Conservation (phyloP, 2,888 invertebrate genomes). For the Pandemis cinnamomeana region DNA sequence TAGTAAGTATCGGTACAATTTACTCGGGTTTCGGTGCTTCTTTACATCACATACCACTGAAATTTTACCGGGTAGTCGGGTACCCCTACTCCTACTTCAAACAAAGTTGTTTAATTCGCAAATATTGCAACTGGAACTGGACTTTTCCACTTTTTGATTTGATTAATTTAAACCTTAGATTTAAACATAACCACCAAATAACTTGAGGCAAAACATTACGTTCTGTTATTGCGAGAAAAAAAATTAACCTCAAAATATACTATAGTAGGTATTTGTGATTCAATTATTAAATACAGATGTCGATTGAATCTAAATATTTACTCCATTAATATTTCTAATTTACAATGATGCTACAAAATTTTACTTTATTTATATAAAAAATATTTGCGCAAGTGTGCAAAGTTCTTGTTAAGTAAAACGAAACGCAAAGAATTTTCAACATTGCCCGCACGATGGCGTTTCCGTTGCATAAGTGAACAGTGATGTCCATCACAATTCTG, state of each 20-base stretch:
- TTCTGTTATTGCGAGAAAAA: conserved; percentile 5
- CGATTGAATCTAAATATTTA: neutral
- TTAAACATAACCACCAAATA: conserved; percentile 26
- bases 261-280: neutral
- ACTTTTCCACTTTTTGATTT: neutral
- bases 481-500: conserved; percentile 8
- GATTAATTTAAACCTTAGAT: conserved; percentile 6
- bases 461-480: conserved; percentile 64
- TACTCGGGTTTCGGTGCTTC: too few relatives aligned
- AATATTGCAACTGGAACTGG: too few relatives aligned
- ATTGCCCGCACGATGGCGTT: conserved; percentile 71
- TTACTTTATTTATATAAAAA: neutral
- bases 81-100: too few relatives aligned
- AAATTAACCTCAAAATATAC: neutral
- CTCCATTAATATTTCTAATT: neutral
- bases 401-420: conserved; percentile 47
- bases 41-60: too few relatives aligned
- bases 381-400: neutral
- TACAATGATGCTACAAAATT: neutral
- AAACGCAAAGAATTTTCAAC: conserved; percentile 55
- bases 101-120: too few relatives aligned
- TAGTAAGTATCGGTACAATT: too few relatives aligned
- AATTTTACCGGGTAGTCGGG: too few relatives aligned
- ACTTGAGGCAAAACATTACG: neutral
- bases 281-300: neutral